Evolutionary conservation across 2,113 vertebrate species (phyloP).

Genomic region (Progne subis): DNA sequence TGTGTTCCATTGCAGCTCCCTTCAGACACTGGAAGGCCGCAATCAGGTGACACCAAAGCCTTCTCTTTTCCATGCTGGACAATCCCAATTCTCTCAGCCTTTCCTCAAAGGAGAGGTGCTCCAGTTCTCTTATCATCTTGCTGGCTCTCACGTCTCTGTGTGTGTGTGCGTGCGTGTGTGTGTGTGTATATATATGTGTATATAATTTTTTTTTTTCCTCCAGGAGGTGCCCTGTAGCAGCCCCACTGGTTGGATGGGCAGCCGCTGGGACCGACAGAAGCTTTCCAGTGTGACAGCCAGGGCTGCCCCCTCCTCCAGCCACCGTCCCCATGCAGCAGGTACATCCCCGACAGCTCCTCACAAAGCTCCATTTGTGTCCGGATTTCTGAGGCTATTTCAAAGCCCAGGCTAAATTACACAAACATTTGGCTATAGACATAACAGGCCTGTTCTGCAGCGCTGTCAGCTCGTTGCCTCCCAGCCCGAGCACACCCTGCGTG

Average conservation of each 20-base stretch:
- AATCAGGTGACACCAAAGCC: neutral
- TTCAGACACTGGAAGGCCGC: neutral
- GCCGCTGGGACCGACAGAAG: rapidly evolving
- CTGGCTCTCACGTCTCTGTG: neutral
- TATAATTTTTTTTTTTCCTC: neutral
- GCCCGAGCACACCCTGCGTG: neutral
- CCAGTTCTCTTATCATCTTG: neutral
- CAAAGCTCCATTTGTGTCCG: neutral
- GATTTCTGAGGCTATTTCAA: neutral
- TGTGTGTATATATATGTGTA: too few relatives aligned
- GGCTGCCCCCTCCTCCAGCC: neutral
- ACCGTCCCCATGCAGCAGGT: neutral
- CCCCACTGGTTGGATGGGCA: rapidly evolving
- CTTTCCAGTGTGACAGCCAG: rapidly evolving
- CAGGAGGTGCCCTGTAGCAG: neutral
- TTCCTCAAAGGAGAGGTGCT: neutral
- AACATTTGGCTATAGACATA: constrained; percentile 32
- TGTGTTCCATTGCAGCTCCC: neutral
- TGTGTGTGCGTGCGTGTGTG: too few relatives aligned
- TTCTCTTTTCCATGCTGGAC: neutral
- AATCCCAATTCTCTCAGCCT: neutral
- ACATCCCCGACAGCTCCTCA: neutral
- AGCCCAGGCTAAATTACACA: constrained; percentile 8
- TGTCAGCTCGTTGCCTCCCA: neutral
- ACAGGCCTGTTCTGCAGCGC: constrained; percentile 12